Percentiles rank a stretch among this genome's conserved stretches.
These are phyloP conservation scores for Achlya flavicornis DNA, from an alignment of 2,888 invertebrate species.

Conservation along the genomic window DNA sequence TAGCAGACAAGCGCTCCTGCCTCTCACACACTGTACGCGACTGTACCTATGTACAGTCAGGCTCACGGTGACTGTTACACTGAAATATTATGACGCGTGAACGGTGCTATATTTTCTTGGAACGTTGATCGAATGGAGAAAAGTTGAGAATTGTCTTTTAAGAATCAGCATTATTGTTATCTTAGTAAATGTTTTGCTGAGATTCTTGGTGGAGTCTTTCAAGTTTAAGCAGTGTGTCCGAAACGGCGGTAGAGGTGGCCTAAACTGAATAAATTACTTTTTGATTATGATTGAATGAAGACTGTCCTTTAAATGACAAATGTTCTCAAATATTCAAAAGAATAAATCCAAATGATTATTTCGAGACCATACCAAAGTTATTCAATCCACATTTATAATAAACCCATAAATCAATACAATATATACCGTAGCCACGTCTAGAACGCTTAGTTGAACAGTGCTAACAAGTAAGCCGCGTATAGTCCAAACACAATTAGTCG, in stretches of 20 bases:
- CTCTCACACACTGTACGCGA: slow-evolving; percentile 15
- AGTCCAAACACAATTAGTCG: slow-evolving; percentile 8
- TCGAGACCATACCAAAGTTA: too few species aligned
- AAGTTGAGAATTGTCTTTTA: neutral
- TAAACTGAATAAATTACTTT: too few species aligned
- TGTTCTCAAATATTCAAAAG: too few species aligned
- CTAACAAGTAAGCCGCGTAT: slow-evolving; percentile 7
- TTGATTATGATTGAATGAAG: too few species aligned
- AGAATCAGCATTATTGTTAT: too few species aligned
- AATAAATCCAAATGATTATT: neutral
- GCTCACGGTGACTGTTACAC: neutral
- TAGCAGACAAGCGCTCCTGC: slow-evolving; percentile 56
- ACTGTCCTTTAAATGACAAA: too few species aligned
- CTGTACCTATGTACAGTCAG: neutral
- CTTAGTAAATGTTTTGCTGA: too few species aligned
- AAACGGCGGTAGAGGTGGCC: too few species aligned
- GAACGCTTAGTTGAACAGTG: slow-evolving; percentile 2
- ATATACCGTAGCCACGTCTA: neutral
- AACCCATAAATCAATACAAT: neutral
- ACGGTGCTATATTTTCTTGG: neutral
- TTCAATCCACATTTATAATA: too few species aligned
- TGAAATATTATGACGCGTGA: neutral
- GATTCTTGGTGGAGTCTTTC: too few species aligned
- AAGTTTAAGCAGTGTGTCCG: too few species aligned
- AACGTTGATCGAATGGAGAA: neutral